Evolutionary conservation across 1,140 invertebrate species (phyloP), one percentile per base, ranked within the genome.

Genomic region (Drosophila nasuta): DNA sequence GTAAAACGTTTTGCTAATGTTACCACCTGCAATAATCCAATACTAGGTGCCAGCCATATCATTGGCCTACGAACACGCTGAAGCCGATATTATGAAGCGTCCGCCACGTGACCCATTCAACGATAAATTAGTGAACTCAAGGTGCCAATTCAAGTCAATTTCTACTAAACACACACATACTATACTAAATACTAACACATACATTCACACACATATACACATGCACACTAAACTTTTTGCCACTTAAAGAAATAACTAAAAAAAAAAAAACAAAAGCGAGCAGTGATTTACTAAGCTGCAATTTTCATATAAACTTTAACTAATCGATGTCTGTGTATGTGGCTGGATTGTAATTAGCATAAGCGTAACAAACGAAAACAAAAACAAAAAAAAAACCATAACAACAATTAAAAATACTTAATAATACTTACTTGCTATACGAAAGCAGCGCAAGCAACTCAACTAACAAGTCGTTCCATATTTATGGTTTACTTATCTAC

Each of bases 71-170:
- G 99, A 99, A 96, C 96, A 98, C 94, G 98, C 99, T 91, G 99
- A 99, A 95, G 98, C 97, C 94, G 99, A 99, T 96, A 99, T 99
- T 94, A 99, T 99, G 99, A 99, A 99, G 96, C 96, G 98, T 94
- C 96, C 96, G 94, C 99, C 99, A 94, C 96, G 99, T 96, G 98
- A 99, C 93, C 97, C 98, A 93, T 95, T 96, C 94, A 96, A 95
- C 93, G 98, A 99, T 95, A 98, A 98, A 95, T 96, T 99, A 93
- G 98, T 99, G 92, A 99, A 99, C 94, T 97, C 99, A 96, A 98
- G 98, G 97, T 98, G 97, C 96, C 91, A 93, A 91, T 87, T 25
- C 75, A 90, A 90, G 78, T 90, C 86, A 89, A 89, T 89, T 90
- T 88, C 69, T 68, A 67, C 63, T 51, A 64, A 35, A 70, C 65